A percentile compares a stretch with the other conserved stretches of the same genome.
Evolutionary conservation across 1,140 invertebrate genomes (phyloP).

Genomic region (Anoplophora glabripennis): DNA sequence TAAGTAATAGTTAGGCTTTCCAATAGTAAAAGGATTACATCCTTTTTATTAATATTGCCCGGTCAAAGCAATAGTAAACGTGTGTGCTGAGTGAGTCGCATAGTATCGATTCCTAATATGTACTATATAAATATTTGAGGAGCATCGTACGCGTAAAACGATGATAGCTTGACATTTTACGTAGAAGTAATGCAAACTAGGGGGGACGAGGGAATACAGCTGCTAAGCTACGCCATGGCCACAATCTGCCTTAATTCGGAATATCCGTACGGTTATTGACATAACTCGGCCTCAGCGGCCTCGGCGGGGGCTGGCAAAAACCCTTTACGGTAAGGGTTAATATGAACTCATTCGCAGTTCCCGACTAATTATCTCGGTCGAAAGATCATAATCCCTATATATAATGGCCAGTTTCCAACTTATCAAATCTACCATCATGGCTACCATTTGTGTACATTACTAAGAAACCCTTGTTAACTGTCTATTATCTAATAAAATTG

Average conservation of each 20-base stretch:
- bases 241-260: slow-evolving; percentile 49
- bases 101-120: too few species aligned
- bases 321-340: slow-evolving; percentile 46
- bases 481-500: slow-evolving; percentile 23
- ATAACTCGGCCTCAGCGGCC: slow-evolving; percentile 36
- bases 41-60: too few species aligned
- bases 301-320: slow-evolving; percentile 24
- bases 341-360: slow-evolving; percentile 46
- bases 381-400: slow-evolving; percentile 49
- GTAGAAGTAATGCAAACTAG: slow-evolving; percentile 12
- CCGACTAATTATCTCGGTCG: slow-evolving; percentile 50
- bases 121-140: too few species aligned
- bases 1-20: too few species aligned
- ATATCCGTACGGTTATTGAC: slow-evolving; percentile 49
- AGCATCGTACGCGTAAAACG: slow-evolving; percentile 6
- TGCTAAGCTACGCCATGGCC: slow-evolving; percentile 20
- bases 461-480: slow-evolving; percentile 18
- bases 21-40: too few species aligned
- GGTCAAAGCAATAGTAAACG: too few species aligned
- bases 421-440: slow-evolving; percentile 50
- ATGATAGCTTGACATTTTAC: slow-evolving; percentile 1
- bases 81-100: too few species aligned
- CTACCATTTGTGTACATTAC: slow-evolving; percentile 36
- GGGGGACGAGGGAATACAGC: background rate
- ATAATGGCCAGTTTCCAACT: slow-evolving; percentile 48